Percentiles rank a stretch among this genome's conserved stretches.
Evolutionary conservation across 2,113 vertebrate genomes (phyloP).

Genomic region (Lonchura striata): DNA sequence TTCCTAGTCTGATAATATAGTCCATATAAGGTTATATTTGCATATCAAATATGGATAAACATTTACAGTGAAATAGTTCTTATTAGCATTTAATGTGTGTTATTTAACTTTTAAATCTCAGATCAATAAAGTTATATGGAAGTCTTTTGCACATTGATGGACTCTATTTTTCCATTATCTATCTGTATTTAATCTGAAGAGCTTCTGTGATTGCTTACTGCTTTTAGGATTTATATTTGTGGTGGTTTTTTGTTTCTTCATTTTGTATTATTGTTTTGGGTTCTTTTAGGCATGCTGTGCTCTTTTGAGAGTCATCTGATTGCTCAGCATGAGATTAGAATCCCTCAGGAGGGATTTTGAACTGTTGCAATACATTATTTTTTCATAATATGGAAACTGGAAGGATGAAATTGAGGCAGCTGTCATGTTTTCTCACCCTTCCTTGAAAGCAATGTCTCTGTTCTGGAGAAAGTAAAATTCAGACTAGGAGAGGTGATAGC

Average conservation of each 20-base stretch:
- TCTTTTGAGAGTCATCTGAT: not conserved
- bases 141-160: not conserved
- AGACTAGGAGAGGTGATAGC: not conserved
- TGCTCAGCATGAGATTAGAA: not conserved
- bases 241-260: rapidly evolving
- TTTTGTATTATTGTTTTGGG: not conserved
- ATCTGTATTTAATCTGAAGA: not conserved
- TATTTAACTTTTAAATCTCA: not conserved
- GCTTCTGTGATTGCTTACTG: not conserved
- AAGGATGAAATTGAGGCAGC: not conserved
- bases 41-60: not conserved
- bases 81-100: not conserved
- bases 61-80: not conserved
- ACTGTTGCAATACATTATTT: not conserved
- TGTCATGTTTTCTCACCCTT: not conserved
- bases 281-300: not conserved
- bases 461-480: not conserved
- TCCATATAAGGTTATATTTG: not conserved
- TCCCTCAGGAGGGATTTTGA: not conserved
- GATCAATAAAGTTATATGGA: not conserved
- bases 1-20: not conserved
- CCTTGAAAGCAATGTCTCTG: not conserved
- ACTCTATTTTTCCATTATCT: not conserved
- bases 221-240: not conserved
- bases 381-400: not conserved